phyloP scores from a whole-genome alignment of 2,888 invertebrate genomes.

The Myathropa florea region DNA sequence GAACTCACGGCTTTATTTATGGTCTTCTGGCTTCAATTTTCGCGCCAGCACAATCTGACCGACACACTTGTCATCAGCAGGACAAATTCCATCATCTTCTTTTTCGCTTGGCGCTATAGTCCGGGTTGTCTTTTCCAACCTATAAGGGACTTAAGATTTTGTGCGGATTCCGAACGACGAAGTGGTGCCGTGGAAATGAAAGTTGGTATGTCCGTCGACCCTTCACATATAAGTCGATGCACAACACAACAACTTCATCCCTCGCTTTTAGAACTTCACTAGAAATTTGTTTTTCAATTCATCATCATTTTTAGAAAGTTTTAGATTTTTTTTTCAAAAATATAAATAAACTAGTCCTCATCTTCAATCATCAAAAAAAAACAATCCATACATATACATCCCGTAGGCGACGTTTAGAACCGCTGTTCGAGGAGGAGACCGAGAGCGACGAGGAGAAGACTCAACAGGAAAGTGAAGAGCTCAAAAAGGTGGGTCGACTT shows the following conservation, averaged over 20 bases:
- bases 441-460: slow-evolving; percentile 83
- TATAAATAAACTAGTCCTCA: slow-evolving; percentile 66
- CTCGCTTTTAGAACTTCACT: not conserved
- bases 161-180: no score
- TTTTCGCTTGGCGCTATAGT: no score
- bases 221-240: no score
- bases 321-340: not conserved
- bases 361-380: slow-evolving; percentile 66
- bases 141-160: no score
- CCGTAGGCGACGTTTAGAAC: slow-evolving; percentile 88
- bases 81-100: no score
- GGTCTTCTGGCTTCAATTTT: no score
- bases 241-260: not conserved
- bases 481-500: slow-evolving; percentile 81
- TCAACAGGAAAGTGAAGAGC: slow-evolving; percentile 80
- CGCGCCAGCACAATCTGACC: no score
- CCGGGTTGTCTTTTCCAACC: no score
- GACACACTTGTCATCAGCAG: no score
- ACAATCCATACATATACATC: slow-evolving; percentile 78
- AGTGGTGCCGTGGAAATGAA: no score
- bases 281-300: not conserved
- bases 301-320: slow-evolving; percentile 19
- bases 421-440: slow-evolving; percentile 91
- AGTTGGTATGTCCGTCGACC: no score
- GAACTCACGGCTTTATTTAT: no score